Evolutionary conservation across 2,797 vertebrate species (phyloP), one percentile per base, ranked within the genome.

Genomic region (Apodemus agrarius): DNA sequence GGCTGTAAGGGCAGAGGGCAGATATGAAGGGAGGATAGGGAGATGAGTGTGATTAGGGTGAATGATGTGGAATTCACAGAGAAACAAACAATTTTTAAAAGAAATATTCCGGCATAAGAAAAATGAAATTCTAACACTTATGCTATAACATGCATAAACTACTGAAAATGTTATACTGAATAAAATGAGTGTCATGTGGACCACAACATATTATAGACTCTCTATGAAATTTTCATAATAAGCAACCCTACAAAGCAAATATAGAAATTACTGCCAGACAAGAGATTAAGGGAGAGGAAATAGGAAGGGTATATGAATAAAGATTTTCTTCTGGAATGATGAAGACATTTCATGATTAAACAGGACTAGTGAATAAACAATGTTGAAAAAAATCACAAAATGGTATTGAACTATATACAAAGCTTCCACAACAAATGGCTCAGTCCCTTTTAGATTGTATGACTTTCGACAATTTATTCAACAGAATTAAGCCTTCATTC

Each of bases 301-400:
- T 37, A 40, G 17, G 26, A 10, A 31, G n/a, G 4, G 7, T 40
- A 4, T 0, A 26, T 82, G 67, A 72, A n/a, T 76, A 74, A 37
- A 40, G 17, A 37, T 92, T 89, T 80, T 69, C 16, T 94, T 92
- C 61, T 57, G 24, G 37, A 40, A 37, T 88, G 37, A 85, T 59
- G 14, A 94, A 72, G 75, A 83, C 92, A n/a, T n/a, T 72, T 76
- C 43, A 90, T 31, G 83, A 91, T 34, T 75, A 85, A n/a, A 69
- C 3, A 84, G 16, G 76, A 40, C 37, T 82, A 9, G 1, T 82
- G 65, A 46, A 81, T 84, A 86, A 19, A 92, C 0, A 10, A 88
- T 52, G 94, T 0, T 69, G 3, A 34, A 4, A 91, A 90, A 40
- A 43, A n/a, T n/a, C 26, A 90, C 31, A 26, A 72, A 72, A 74